These are phyloP conservation scores for Protaetia brevitarsis DNA, from an alignment of 1,140 invertebrate species.

Conservation along the genomic window DNA sequence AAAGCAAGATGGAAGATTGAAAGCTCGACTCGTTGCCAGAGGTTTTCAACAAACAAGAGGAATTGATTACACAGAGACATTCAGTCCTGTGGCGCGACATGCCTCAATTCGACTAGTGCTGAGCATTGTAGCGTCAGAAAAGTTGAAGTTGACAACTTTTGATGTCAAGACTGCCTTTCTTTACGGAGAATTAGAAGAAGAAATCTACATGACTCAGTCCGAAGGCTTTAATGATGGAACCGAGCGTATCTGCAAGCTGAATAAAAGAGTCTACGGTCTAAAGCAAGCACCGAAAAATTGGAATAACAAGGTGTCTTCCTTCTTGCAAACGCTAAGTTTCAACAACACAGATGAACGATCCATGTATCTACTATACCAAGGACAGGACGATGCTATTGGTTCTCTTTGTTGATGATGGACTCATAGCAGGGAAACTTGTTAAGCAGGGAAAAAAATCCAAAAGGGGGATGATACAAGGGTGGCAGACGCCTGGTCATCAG, in stretches of 20 bases:
- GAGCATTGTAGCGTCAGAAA: constrained; percentile 27
- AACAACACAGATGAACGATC: constrained; percentile 36
- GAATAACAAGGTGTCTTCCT: constrained; percentile 32
- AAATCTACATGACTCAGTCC: constrained; percentile 49
- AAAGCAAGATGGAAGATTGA: constrained; percentile 17
- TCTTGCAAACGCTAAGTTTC: constrained; percentile 29
- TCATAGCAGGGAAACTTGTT: constrained; percentile 9
- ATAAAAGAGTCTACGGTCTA: constrained; percentile 49
- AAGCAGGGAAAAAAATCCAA: too few relatives aligned
- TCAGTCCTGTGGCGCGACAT: constrained; percentile 40
- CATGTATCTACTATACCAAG: constrained; percentile 41
- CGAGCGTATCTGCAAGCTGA: constrained; percentile 38
- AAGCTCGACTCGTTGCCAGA: constrained; percentile 42
- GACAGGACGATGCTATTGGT: constrained; percentile 36
- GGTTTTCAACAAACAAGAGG: constrained; percentile 45
- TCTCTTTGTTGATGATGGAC: constrained; percentile 29
- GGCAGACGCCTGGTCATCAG: too few relatives aligned
- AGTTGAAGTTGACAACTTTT: constrained; percentile 32
- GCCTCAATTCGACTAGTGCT: constrained; percentile 31
- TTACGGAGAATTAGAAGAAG: constrained; percentile 49
- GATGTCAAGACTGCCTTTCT: constrained; percentile 47
- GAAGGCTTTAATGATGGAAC: constrained; percentile 39
- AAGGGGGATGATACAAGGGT: too few relatives aligned
- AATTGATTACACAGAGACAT: constrained; percentile 46
- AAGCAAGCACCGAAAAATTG: constrained; percentile 50